Conservation (phyloP, 1,140 invertebrate genomes). For the Arion vulgaris region DNA sequence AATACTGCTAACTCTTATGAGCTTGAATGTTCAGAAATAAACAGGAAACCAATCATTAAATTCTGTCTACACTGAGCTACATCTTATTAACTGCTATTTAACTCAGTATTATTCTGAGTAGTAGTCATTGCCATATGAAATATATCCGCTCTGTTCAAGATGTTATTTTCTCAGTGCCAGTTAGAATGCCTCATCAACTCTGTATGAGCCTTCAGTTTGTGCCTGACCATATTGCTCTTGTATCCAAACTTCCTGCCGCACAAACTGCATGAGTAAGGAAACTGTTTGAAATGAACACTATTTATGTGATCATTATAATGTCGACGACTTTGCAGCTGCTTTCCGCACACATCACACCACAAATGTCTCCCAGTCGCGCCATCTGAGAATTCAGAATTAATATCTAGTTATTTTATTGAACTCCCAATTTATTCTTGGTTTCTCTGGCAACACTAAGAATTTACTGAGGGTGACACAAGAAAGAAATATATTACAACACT, state of each 20-base stretch:
- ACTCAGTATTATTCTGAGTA: too few species aligned
- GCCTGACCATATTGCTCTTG: constrained; percentile 30
- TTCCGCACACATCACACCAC: constrained; percentile 18
- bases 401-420: constrained; percentile 4
- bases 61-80: too few species aligned
- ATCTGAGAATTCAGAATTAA: constrained; percentile 29
- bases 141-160: too few species aligned
- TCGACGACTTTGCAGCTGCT: constrained; percentile 19
- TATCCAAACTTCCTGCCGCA: constrained; percentile 22
- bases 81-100: too few species aligned
- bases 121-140: too few species aligned
- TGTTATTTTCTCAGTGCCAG: background rate
- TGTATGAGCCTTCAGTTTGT: constrained; percentile 10
- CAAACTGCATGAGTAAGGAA: constrained; percentile 9
- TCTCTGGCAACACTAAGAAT: background rate
- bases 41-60: too few species aligned
- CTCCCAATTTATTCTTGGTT: background rate
- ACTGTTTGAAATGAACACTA: constrained; percentile 23
- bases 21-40: too few species aligned
- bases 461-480: too few species aligned
- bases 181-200: background rate
- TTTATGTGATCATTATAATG: constrained; percentile 32
- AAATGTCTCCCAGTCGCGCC: background rate
- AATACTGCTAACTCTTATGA: too few species aligned
- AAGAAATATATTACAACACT: too few species aligned